Percentiles rank a stretch among this genome's conserved stretches.
Conservation (phyloP, 2,888 invertebrate species). For the Chesias legatella region DNA sequence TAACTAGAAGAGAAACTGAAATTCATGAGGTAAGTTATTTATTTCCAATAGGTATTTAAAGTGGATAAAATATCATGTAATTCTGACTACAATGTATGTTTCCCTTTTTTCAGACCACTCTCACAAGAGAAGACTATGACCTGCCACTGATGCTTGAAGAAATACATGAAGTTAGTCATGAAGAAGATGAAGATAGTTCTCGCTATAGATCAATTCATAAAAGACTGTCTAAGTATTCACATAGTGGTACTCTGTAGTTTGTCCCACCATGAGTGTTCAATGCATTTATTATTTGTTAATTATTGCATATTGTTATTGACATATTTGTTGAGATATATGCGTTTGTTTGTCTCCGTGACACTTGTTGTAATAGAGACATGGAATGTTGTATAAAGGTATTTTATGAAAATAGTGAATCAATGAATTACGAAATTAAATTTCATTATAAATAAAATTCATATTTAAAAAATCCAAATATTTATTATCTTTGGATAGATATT, state of each 20-base stretch:
- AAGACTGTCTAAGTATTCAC: constrained; percentile 54
- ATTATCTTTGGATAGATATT: constrained; percentile 50
- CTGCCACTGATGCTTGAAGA: constrained; percentile 62
- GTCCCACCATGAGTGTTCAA: constrained; percentile 11
- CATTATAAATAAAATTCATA: constrained; percentile 14
- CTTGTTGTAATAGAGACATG: too few relatives aligned
- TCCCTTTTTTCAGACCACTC: constrained; percentile 48
- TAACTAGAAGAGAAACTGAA: constrained; percentile 47
- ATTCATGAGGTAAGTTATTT: constrained; percentile 65
- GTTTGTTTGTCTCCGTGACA: too few relatives aligned
- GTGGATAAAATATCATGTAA: too few relatives aligned
- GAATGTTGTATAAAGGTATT: too few relatives aligned
- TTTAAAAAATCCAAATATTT: constrained; percentile 49
- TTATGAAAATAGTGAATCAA: too few relatives aligned
- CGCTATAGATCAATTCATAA: constrained; percentile 46
- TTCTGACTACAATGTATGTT: constrained; percentile 1
- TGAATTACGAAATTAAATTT: too few relatives aligned
- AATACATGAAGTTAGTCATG: constrained; percentile 65
- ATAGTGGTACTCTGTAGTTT: constrained; percentile 56
- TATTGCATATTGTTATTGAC: too few relatives aligned
- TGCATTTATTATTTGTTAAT: too few relatives aligned
- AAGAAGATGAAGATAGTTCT: constrained; percentile 63
- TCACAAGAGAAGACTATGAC: constrained; percentile 53
- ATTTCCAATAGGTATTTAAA: too few relatives aligned
- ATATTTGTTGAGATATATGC: too few relatives aligned